These are phyloP conservation scores for Andrena flavipes DNA, from an alignment of 2,888 invertebrate species.

Conservation along the genomic window DNA sequence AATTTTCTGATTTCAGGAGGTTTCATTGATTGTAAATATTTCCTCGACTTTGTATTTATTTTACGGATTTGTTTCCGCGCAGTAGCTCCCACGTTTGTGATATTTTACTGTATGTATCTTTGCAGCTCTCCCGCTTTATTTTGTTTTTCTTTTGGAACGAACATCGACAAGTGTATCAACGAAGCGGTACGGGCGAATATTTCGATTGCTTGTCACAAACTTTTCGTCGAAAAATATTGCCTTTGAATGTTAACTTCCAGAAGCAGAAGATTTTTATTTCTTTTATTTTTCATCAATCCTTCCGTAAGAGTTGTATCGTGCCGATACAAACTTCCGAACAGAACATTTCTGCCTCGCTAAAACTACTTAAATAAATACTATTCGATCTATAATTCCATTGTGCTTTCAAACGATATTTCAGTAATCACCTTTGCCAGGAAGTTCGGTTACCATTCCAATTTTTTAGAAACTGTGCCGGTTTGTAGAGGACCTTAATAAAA, in stretches of 20 bases:
- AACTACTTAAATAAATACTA: no score
- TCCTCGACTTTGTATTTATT: slow-evolving; percentile 37
- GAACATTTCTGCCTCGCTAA: no score
- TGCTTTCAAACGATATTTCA: no score
- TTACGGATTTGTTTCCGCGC: slow-evolving; percentile 26
- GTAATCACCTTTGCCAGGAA: no score
- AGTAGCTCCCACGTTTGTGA: slow-evolving; percentile 19
- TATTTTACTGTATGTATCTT: slow-evolving; percentile 8
- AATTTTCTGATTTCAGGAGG: slow-evolving; percentile 14
- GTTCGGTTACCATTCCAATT: no score
- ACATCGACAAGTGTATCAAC: slow-evolving; percentile 31
- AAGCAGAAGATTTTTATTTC: not conserved
- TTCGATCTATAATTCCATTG: no score
- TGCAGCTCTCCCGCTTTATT: not conserved
- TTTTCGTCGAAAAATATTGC: not conserved
- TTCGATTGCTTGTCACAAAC: not conserved
- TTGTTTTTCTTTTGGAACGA: slow-evolving; percentile 19
- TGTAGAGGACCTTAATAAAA: no score
- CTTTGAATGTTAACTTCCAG: not conserved
- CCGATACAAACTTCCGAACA: no score
- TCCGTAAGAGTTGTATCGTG: not conserved
- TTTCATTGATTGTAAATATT: slow-evolving; percentile 29
- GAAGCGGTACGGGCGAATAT: slow-evolving; percentile 1
- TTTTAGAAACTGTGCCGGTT: no score
- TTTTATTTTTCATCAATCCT: not conserved